phyloP scores from a whole-genome alignment of 2,888 invertebrate genomes.

The Apotomis turbidana region DNA sequence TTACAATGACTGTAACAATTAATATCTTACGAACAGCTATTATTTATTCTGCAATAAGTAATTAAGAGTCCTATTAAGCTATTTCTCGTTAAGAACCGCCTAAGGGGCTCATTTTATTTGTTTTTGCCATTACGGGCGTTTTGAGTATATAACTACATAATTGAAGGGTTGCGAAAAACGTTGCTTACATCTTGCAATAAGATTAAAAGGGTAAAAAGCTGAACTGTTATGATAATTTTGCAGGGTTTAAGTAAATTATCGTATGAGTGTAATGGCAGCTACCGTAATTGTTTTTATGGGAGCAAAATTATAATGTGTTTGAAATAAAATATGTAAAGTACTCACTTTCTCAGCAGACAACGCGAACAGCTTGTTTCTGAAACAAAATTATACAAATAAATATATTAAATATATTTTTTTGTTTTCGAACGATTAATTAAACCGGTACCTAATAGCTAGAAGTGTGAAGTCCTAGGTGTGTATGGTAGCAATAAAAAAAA shows the following conservation, averaged over 20 bases:
- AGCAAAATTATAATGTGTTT: neutral
- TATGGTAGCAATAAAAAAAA: no score
- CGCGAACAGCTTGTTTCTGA: slow-evolving; percentile 37
- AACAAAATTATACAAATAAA: slow-evolving; percentile 4
- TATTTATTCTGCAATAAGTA: slow-evolving; percentile 37
- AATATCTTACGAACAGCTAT: slow-evolving; percentile 13
- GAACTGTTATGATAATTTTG: slow-evolving; percentile 14
- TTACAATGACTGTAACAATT: slow-evolving; percentile 21
- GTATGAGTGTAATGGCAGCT: slow-evolving; percentile 13
- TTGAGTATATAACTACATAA: slow-evolving; percentile 34
- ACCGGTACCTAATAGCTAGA: no score
- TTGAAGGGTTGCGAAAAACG: slow-evolving; percentile 18
- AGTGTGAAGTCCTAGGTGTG: no score
- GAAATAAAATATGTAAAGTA: slow-evolving; percentile 7
- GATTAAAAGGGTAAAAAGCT: neutral
- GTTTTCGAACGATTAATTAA: neutral
- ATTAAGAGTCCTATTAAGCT: slow-evolving; percentile 29
- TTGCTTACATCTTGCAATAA: slow-evolving; percentile 10
- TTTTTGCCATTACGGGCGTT: slow-evolving; percentile 17
- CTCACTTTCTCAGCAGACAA: slow-evolving; percentile 37
- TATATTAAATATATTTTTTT: neutral
- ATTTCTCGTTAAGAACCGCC: slow-evolving; percentile 31
- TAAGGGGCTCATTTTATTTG: slow-evolving; percentile 19
- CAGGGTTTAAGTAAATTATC: neutral
- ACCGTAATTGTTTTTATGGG: neutral